phyloP scores from a whole-genome alignment of 1,140 invertebrate genomes.

The Drosophila insularis region DNA sequence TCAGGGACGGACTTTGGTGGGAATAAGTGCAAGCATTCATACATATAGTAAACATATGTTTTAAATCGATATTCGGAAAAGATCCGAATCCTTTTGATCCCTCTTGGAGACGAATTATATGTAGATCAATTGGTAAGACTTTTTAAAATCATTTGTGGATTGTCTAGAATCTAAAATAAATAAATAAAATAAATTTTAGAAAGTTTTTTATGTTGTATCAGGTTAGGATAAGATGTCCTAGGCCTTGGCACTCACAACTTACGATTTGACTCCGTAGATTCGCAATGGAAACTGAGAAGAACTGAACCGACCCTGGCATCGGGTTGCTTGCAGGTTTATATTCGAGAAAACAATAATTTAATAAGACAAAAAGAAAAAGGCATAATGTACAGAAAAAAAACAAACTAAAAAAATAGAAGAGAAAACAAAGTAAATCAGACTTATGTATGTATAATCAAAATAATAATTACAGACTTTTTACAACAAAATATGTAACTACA shows the following conservation, averaged over 20 bases:
- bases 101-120: too few relatives aligned
- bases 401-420: slow-evolving; percentile 5
- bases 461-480: slow-evolving; percentile 6
- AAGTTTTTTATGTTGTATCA: too few relatives aligned
- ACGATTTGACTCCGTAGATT: neutral
- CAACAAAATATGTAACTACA: slow-evolving; percentile 6
- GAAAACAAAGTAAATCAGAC: slow-evolving; percentile 11
- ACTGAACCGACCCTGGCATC: neutral
- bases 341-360: slow-evolving; percentile 31
- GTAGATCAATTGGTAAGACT: too few relatives aligned
- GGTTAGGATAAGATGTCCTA: too few relatives aligned
- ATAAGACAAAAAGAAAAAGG: slow-evolving; percentile 21
- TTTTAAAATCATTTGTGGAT: too few relatives aligned
- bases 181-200: too few relatives aligned
- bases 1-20: neutral
- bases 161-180: too few relatives aligned
- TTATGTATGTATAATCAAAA: slow-evolving; percentile 8
- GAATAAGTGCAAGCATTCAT: neutral
- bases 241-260: neutral
- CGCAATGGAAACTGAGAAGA: neutral
- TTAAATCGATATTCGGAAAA: too few relatives aligned
- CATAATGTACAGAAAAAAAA: slow-evolving; percentile 17
- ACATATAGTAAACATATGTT: too few relatives aligned
- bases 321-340: neutral
- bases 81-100: too few relatives aligned